Evolutionary conservation across 2,797 vertebrate species (phyloP), one percentile per base, ranked within the genome.

Genomic region (Acanthurus tractus): DNA sequence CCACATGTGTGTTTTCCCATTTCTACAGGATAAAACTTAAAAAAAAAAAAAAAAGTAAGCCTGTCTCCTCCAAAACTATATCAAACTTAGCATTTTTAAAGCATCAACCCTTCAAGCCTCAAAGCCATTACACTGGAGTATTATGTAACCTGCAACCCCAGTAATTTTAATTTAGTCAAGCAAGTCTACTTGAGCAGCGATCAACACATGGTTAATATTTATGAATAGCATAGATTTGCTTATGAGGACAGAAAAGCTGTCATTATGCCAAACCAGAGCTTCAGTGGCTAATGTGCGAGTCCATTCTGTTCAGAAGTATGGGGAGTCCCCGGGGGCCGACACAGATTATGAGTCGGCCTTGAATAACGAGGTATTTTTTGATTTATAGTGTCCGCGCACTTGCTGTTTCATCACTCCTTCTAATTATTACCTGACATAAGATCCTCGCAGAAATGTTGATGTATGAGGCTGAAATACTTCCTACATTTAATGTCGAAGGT

Each of bases 141-240:
- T 87, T 83, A 87, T 36, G 23, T 79, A 89, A 88, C 53, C 66
- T 64, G 74, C 70, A 76, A 57, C 62, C 36, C 15, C 53, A 36
- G 38, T 70, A 2, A 23, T 62, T 84, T 78, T 53, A 57, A 86
- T 83, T 82, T 38, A 79, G 54, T 57, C 45, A 52, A 2, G 56
- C 40, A 13, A 42, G 75, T 74, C 71, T 20, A 15, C 53, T 71
- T 68, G 57, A 63, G 54, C 68, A 46, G 58, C 65, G 20, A 76
- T 81, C 70, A 79, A 63, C 69, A 82, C 29, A 48, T 62, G 54
- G 84, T 93, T 78, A 86, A 91, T 92, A 93, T 93, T 89, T 54
- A 93, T 89, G 78, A 86, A 50, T 63, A 77, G 70, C 38, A 58
- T 54, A 59, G 67, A 83, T 91, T 88, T 89, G 80, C 84, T 90